These are phyloP conservation scores for Lamellibrachia luymesi DNA, from an alignment of 1,140 invertebrate genomes.

Conservation along the genomic window DNA sequence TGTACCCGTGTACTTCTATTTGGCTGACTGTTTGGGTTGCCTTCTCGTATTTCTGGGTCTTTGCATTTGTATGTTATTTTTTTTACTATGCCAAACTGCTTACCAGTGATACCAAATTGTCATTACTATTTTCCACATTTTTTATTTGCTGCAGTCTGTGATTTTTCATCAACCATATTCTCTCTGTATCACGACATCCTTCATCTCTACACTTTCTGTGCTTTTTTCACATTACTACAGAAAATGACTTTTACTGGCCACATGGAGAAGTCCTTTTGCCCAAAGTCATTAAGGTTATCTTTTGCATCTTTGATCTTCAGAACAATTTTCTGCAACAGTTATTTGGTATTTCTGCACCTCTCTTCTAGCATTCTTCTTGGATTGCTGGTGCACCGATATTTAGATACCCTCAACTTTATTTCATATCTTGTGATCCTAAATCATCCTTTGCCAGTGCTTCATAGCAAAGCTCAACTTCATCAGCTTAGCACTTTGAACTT, in stretches of 20 bases:
- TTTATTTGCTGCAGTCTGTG: not conserved
- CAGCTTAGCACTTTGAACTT: too few relatives aligned
- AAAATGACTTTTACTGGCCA: not conserved
- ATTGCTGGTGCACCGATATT: not conserved
- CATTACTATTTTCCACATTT: not conserved
- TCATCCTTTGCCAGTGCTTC: not conserved
- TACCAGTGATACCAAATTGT: not conserved
- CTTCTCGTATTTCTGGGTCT: not conserved
- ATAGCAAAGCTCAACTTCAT: not conserved
- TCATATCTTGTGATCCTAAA: not conserved
- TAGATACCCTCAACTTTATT: not conserved
- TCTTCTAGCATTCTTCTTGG: not conserved
- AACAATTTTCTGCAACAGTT: not conserved
- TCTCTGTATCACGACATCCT: not conserved
- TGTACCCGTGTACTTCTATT: not conserved
- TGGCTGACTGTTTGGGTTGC: not conserved
- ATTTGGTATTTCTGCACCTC: not conserved
- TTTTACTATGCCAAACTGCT: not conserved
- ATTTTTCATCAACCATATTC: not conserved
- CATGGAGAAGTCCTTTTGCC: not conserved
- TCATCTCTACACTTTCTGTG: not conserved
- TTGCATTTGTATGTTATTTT: not conserved
- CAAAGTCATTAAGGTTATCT: not conserved
- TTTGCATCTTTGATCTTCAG: not conserved
- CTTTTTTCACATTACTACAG: not conserved